Evolutionary conservation across 2,113 vertebrate species (phyloP).

Genomic region (Ardeotis arabs): DNA sequence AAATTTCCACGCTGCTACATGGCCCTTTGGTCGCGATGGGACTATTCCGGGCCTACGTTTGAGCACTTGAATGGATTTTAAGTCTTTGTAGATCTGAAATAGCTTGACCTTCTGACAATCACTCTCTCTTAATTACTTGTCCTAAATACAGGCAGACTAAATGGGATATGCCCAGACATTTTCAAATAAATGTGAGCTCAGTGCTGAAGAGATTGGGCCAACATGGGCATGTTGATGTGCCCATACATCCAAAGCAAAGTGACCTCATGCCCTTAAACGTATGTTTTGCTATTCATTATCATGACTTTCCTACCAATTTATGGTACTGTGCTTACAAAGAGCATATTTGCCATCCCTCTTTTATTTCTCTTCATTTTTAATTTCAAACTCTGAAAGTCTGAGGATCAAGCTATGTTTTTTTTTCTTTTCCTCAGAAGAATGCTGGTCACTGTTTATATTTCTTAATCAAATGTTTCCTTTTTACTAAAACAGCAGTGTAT

Average conservation of each 20-base stretch:
- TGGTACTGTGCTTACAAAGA: background rate
- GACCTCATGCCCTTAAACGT: background rate
- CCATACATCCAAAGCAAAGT: accelerated
- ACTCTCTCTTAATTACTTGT: background rate
- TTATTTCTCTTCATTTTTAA: background rate
- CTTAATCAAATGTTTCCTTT: background rate
- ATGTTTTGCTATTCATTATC: background rate
- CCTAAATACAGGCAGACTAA: background rate
- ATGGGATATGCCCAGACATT: background rate
- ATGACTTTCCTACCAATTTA: background rate
- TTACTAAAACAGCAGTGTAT: background rate
- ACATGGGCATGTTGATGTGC: background rate
- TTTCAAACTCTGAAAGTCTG: background rate
- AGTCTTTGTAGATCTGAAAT: conserved; percentile 22
- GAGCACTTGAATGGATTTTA: background rate
- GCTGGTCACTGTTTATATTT: background rate
- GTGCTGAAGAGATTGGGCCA: background rate
- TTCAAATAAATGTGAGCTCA: background rate
- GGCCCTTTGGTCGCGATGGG: background rate
- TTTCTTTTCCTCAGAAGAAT: background rate
- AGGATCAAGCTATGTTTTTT: background rate
- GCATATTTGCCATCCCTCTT: background rate
- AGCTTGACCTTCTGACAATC: conserved; percentile 1
- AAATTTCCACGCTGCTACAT: background rate
- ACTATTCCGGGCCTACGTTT: background rate